Conservation (phyloP, 2,113 vertebrate species). For the Synodontis membranacea region DNA sequence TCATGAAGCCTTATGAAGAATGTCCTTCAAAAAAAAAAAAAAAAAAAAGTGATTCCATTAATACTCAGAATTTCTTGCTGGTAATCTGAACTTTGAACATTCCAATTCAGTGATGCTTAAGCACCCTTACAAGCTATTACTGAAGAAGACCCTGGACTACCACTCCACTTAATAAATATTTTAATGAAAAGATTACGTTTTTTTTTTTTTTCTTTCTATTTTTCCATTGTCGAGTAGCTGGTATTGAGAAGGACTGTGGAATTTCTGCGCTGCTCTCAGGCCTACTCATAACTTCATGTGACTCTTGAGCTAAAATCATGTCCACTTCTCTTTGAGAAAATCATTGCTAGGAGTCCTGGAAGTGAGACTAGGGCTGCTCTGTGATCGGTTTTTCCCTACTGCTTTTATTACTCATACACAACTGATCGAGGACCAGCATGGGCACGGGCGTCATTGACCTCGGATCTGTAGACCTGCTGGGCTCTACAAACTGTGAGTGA, state of each 20-base stretch:
- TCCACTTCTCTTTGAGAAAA: neutral
- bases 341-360: neutral
- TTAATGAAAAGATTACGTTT: slow-evolving; percentile 5
- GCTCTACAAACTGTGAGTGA: neutral
- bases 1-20: neutral
- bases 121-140: slow-evolving; percentile 6
- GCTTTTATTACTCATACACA: neutral
- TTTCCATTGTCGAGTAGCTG: neutral
- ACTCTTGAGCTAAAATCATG: slow-evolving; percentile 18
- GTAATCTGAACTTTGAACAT: slow-evolving; percentile 1
- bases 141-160: slow-evolving; percentile 1
- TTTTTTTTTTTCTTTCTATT: neutral
- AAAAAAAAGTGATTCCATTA: neutral
- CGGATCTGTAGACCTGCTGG: neutral
- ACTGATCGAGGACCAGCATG: neutral
- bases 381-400: neutral
- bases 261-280: slow-evolving; percentile 6
- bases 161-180: slow-evolving; percentile 15
- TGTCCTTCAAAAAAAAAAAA: too few species aligned
- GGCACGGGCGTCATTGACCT: neutral
- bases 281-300: neutral
- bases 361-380: neutral
- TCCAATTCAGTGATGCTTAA: neutral
- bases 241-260: neutral
- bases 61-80: neutral